phyloP scores from a whole-genome alignment of 2,113 vertebrate genomes.

The Pomatostomus ruficeps region DNA sequence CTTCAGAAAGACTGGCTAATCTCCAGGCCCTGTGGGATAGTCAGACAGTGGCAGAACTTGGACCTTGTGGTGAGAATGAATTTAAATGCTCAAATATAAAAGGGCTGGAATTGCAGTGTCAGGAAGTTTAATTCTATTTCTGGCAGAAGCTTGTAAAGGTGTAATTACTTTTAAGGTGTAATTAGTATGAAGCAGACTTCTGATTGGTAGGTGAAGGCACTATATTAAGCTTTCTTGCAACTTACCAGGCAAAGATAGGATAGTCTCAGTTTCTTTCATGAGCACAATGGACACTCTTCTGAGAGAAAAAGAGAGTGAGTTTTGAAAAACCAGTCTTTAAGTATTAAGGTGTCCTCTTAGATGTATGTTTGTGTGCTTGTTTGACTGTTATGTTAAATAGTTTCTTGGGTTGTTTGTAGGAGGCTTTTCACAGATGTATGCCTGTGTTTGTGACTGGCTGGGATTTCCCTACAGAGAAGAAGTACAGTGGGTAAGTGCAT shows the following conservation, averaged over 20 bases:
- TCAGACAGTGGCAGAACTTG: slow-evolving; percentile 86
- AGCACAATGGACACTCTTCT: neutral
- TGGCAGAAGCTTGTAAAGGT: slow-evolving; percentile 42
- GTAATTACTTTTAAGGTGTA: slow-evolving; percentile 69
- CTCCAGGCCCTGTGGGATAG: slow-evolving; percentile 91
- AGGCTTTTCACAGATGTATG: slow-evolving; percentile 97
- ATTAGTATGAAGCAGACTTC: slow-evolving; percentile 33
- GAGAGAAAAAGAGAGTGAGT: slow-evolving; percentile 8
- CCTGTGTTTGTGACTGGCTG: slow-evolving; percentile 95
- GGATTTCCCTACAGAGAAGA: slow-evolving; percentile 92
- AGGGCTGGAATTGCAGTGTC: neutral
- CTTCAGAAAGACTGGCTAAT: slow-evolving; percentile 82
- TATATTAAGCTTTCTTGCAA: slow-evolving; percentile 47
- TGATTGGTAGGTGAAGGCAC: slow-evolving; percentile 47
- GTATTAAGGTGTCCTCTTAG: neutral
- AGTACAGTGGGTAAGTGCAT: slow-evolving; percentile 91
- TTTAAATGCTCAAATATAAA: slow-evolving; percentile 41
- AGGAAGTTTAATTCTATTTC: slow-evolving; percentile 60
- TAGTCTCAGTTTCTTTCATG: neutral
- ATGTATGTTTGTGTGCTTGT: neutral
- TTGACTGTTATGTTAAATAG: neutral
- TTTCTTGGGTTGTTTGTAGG: slow-evolving; percentile 69
- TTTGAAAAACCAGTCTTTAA: neutral
- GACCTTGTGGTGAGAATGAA: slow-evolving; percentile 87
- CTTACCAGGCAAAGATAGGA: neutral